phyloP scores from a whole-genome alignment of 2,888 invertebrate species.

The Azorinus chamasolen region DNA sequence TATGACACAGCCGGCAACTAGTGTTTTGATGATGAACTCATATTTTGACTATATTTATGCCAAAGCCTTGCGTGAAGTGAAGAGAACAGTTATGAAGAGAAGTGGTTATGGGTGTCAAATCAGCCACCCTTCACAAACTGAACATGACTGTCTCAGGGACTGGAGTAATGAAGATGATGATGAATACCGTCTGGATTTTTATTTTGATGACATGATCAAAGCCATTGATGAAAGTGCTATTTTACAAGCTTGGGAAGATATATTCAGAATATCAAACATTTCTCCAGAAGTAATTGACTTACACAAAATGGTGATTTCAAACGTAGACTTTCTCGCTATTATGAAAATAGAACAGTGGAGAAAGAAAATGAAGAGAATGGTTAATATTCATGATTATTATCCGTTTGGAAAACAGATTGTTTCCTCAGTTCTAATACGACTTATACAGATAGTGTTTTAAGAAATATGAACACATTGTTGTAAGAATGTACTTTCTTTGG shows the following conservation, averaged over 20 bases:
- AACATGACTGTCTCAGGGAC: slow-evolving; percentile 45
- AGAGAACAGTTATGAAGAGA: slow-evolving; percentile 11
- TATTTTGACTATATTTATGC: slow-evolving; percentile 43
- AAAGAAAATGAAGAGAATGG: slow-evolving; percentile 34
- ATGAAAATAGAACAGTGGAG: slow-evolving; percentile 47
- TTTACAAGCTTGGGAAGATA: slow-evolving; percentile 22
- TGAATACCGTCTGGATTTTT: slow-evolving; percentile 28
- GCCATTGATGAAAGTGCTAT: slow-evolving; percentile 25
- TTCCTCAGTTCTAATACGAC: too few relatives aligned
- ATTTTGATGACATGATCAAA: slow-evolving; percentile 34
- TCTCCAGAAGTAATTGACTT: slow-evolving; percentile 17
- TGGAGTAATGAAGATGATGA: slow-evolving; percentile 24
- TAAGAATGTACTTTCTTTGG: too few relatives aligned
- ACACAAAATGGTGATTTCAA: slow-evolving; percentile 32
- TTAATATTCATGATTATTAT: too few relatives aligned
- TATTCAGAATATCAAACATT: slow-evolving; percentile 19
- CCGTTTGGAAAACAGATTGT: too few relatives aligned
- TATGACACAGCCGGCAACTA: slow-evolving; percentile 1
- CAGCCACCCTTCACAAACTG: slow-evolving; percentile 33
- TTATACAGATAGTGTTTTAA: too few relatives aligned
- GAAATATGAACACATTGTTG: too few relatives aligned
- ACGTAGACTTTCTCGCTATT: slow-evolving; percentile 22
- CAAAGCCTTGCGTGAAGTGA: slow-evolving; percentile 25
- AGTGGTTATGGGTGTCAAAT: slow-evolving; percentile 29
- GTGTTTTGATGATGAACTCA: slow-evolving; percentile 20